Percentiles rank a stretch among this genome's conserved stretches.
Evolutionary conservation across 2,888 invertebrate genomes (phyloP).

Genomic region (Cynaeus angustus): DNA sequence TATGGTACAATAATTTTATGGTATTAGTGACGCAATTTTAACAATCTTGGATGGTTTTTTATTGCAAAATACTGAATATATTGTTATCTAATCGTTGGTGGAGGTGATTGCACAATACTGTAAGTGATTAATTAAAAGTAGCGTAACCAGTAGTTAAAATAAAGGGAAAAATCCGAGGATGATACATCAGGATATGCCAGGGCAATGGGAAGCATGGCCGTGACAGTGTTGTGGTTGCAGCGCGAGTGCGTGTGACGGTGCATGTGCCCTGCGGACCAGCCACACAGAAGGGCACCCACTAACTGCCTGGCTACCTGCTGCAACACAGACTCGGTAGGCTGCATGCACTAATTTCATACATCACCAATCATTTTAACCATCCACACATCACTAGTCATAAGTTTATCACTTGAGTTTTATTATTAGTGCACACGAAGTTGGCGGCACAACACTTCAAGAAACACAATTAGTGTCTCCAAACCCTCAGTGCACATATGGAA

Average conservation of each 20-base stretch:
- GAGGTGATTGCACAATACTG: constrained; percentile 49
- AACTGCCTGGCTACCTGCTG: constrained; percentile 70
- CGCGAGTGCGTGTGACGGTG: constrained; percentile 92
- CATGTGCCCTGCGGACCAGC: constrained; percentile 81
- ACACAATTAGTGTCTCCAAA: not conserved
- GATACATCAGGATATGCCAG: constrained; percentile 63
- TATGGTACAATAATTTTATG: no score
- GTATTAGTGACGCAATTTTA: no score
- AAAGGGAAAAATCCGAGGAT: constrained; percentile 19
- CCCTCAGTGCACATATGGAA: constrained; percentile 11
- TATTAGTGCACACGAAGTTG: constrained; percentile 3
- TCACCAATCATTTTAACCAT: constrained; percentile 24
- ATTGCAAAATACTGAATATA: constrained; percentile 1
- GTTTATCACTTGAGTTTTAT: constrained; percentile 14
- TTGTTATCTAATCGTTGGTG: constrained; percentile 18
- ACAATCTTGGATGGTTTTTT: no score
- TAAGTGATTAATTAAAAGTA: constrained; percentile 30
- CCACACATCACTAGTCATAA: constrained; percentile 16
- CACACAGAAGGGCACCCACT: constrained; percentile 70
- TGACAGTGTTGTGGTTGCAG: constrained; percentile 81
- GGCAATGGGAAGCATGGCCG: constrained; percentile 66
- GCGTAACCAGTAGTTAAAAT: constrained; percentile 33
- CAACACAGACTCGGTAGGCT: constrained; percentile 70
- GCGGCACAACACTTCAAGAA: not conserved
- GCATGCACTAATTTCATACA: constrained; percentile 64